phyloP scores from a whole-genome alignment of 1,140 invertebrate species.

The Aphelinus atriplicis region DNA sequence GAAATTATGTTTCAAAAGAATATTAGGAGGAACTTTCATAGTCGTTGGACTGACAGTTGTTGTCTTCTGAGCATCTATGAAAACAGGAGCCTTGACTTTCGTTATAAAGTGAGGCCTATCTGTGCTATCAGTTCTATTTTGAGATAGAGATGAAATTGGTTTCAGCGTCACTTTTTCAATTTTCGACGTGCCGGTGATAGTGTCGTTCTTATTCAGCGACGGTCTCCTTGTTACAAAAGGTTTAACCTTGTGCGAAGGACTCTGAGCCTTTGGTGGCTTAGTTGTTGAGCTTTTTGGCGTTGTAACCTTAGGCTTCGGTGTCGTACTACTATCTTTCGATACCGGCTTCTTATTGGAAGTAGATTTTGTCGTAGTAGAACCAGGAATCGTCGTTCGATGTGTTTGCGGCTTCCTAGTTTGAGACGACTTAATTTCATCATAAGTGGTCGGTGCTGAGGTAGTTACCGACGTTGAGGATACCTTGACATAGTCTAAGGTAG shows the following conservation, averaged over 20 bases:
- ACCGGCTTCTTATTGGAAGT: conserved; percentile 32
- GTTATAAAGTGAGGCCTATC: conserved; percentile 57
- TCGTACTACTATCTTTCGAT: conserved; percentile 35
- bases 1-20: conserved; percentile 38
- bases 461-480: conserved; percentile 44
- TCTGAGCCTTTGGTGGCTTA: conserved; percentile 24
- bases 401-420: conserved; percentile 24
- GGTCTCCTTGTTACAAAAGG: conserved; percentile 26
- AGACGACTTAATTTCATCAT: conserved; percentile 24
- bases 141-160: conserved; percentile 50
- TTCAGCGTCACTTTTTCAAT: conserved; percentile 63
- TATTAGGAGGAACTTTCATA: conserved; percentile 8
- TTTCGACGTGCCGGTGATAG: conserved; percentile 49
- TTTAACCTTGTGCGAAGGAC: conserved; percentile 18
- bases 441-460: conserved; percentile 14
- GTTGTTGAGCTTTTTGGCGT: conserved; percentile 40
- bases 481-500: conserved; percentile 47
- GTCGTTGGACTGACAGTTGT: neutral
- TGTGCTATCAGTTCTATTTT: conserved; percentile 46
- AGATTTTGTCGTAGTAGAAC: conserved; percentile 40
- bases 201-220: conserved; percentile 30
- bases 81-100: conserved; percentile 58
- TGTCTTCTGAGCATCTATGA: conserved; percentile 48
- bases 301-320: conserved; percentile 43
- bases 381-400: conserved; percentile 6